Evolutionary conservation across 2,888 invertebrate species (phyloP), one percentile per base, ranked within the genome.

Genomic region (Apamea epomidion): DNA sequence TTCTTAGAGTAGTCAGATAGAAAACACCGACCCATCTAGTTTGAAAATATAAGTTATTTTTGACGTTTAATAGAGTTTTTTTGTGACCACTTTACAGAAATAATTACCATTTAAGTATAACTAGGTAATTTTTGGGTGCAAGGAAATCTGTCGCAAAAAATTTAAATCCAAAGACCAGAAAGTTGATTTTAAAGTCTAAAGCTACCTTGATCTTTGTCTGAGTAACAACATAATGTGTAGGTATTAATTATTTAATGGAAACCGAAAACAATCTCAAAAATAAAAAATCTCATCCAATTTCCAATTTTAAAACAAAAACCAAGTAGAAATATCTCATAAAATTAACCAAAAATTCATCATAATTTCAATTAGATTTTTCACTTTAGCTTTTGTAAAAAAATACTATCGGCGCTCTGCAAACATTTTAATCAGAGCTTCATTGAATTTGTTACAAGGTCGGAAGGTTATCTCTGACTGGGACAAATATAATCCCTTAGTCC

Each of bases 381-480:
- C 32, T 64, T 64, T 62, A 16, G 1, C 25, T 54, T 71, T 69
- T 60, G n/a, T 51, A 74, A 65, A 54, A 45, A 80, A 60, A 60
- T 6, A 48, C 37, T 67, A 42, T 65, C 32, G 42, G n/a, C 29
- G 18, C 14, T 76, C 18, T 48, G 14, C 54, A 71, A 78, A 54
- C 65, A 48, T 81, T 81, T 71, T 71, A 81, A 76, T 75, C 62
- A 29, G 32, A 45, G 32, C 16, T 48, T 73, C 58, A 76, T 81
- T 81, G 42, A 78, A 74, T 75, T 71, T 29, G 21, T 12, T 18
- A 32, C 18, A 72, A 77, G 71, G 77, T 73, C 58, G 48, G 18
- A 2, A 29, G 68, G 72, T 68, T 37, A 51, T 10, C 58, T 64
- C 25, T 60, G 54, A 42, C n/a, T 62, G 45, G 18, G 74, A 76